A percentile compares a stretch with the other conserved stretches of the same genome.
phyloP scores from a whole-genome alignment of 30 jellyfish, hydroid and myxozoan genomes.

The Cassiopea xamachana region DNA sequence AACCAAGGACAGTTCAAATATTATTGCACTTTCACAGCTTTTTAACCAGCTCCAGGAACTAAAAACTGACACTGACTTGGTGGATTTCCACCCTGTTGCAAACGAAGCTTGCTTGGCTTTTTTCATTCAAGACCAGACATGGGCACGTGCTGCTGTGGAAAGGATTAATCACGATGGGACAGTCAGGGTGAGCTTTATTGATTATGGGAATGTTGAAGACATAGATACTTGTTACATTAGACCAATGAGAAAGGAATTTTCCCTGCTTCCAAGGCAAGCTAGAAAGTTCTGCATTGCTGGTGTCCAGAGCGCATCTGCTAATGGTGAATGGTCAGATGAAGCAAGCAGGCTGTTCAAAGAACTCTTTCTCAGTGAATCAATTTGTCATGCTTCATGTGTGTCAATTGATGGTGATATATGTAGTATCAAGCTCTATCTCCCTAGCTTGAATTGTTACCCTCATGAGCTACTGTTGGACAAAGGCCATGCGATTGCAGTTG shows the following conservation, averaged over 20 bases:
- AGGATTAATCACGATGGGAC: slow-evolving; percentile 49
- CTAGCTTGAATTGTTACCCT: slow-evolving; percentile 20
- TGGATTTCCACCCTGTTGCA: slow-evolving; percentile 49
- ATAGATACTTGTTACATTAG: slow-evolving; percentile 59
- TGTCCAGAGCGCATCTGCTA: slow-evolving; percentile 41
- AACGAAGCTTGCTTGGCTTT: slow-evolving; percentile 88
- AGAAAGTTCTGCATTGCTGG: slow-evolving; percentile 56
- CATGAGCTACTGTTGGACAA: slow-evolving; percentile 30
- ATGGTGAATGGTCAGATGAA: slow-evolving; percentile 76
- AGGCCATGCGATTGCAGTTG: slow-evolving; percentile 48
- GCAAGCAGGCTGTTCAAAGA: slow-evolving; percentile 60
- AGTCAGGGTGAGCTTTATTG: slow-evolving; percentile 49
- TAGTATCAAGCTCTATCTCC: slow-evolving; percentile 32
- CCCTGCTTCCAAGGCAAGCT: slow-evolving; percentile 77
- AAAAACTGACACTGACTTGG: neutral
- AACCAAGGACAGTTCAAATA: slow-evolving; percentile 51
- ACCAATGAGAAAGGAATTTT: slow-evolving; percentile 69
- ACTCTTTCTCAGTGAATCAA: neutral
- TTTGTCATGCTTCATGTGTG: slow-evolving; percentile 9
- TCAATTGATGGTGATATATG: slow-evolving; percentile 39
- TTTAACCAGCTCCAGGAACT: slow-evolving; percentile 17
- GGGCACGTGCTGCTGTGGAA: slow-evolving; percentile 80
- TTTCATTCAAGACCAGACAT: slow-evolving; percentile 66
- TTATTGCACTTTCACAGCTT: slow-evolving; percentile 44
- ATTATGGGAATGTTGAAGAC: slow-evolving; percentile 77